A percentile compares a stretch with the other conserved stretches of the same genome.
Evolutionary conservation across 2,113 vertebrate species (phyloP).

Genomic region (Toxotes chatareus): DNA sequence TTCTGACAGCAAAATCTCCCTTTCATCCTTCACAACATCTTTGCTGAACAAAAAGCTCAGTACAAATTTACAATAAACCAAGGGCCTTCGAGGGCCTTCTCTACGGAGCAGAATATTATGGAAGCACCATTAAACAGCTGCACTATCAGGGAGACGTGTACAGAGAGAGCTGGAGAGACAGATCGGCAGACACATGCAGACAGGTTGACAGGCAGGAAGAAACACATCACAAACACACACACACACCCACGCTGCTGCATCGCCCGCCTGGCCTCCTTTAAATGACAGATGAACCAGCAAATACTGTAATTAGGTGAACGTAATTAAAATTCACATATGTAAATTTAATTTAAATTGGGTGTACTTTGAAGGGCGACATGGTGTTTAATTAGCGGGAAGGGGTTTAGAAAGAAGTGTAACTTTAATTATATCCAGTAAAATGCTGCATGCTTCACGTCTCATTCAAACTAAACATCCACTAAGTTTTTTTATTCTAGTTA

Average conservation of each 20-base stretch:
- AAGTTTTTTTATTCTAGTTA: neutral
- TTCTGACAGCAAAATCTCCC: no score
- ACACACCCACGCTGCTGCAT: neutral
- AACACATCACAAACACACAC: slow-evolving; percentile 16
- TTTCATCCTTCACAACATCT: neutral
- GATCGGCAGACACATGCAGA: slow-evolving; percentile 24
- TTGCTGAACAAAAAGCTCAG: neutral
- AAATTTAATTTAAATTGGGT: slow-evolving; percentile 71
- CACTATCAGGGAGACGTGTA: slow-evolving; percentile 22
- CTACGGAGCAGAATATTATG: neutral
- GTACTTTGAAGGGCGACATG: slow-evolving; percentile 54
- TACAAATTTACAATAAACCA: slow-evolving; percentile 4
- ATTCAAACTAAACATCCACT: neutral
- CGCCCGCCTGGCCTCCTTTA: slow-evolving; percentile 42
- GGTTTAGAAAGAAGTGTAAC: neutral
- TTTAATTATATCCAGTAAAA: slow-evolving; percentile 34
- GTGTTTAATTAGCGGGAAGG: slow-evolving; percentile 56
- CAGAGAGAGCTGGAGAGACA: slow-evolving; percentile 31
- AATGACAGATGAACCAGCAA: slow-evolving; percentile 65
- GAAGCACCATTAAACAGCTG: slow-evolving; percentile 35
- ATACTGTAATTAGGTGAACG: slow-evolving; percentile 68
- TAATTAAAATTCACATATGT: slow-evolving; percentile 72
- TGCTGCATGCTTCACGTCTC: slow-evolving; percentile 20
- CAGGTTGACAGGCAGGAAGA: slow-evolving; percentile 42
- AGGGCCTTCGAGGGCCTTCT: neutral